These are phyloP conservation scores for Tapera naevia DNA, from an alignment of 2,797 vertebrate species.

Conservation along the genomic window DNA sequence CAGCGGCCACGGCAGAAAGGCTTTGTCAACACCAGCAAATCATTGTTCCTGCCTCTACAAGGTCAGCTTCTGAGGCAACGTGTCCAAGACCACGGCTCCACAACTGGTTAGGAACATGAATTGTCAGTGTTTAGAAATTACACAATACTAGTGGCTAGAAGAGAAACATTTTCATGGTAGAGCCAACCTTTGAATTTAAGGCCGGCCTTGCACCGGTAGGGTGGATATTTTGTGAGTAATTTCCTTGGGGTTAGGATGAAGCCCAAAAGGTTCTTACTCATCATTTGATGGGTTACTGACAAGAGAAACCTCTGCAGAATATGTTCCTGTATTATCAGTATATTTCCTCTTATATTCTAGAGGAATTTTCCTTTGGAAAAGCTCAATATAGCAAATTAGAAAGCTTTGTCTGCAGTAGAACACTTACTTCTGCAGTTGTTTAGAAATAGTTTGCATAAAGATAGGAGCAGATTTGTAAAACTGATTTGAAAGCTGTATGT, in stretches of 20 bases:
- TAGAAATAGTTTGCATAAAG: not conserved
- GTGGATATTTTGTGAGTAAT: not conserved
- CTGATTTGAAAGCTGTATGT: not conserved
- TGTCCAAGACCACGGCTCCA: not conserved
- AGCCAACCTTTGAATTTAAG: not conserved
- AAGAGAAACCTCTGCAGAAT: not conserved
- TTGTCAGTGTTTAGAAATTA: not conserved
- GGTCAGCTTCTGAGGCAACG: not conserved
- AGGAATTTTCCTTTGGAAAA: not conserved
- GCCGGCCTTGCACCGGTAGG: not conserved
- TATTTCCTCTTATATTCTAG: not conserved
- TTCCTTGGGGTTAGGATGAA: not conserved
- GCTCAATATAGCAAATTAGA: not conserved
- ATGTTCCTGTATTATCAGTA: not conserved
- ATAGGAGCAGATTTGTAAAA: not conserved
- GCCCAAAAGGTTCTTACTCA: conserved; percentile 24
- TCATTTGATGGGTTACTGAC: not conserved
- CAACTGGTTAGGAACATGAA: not conserved
- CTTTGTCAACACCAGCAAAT: conserved; percentile 44
- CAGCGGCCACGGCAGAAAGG: not conserved
- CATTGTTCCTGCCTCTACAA: conserved; percentile 6
- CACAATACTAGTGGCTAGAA: not conserved
- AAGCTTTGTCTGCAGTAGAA: not conserved
- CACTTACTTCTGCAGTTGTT: not conserved
- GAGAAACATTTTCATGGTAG: not conserved